Percentiles rank a stretch among this genome's conserved stretches.
phyloP scores from a whole-genome alignment of 2,888 invertebrate genomes.

The Dasysyrphus albostriatus region DNA sequence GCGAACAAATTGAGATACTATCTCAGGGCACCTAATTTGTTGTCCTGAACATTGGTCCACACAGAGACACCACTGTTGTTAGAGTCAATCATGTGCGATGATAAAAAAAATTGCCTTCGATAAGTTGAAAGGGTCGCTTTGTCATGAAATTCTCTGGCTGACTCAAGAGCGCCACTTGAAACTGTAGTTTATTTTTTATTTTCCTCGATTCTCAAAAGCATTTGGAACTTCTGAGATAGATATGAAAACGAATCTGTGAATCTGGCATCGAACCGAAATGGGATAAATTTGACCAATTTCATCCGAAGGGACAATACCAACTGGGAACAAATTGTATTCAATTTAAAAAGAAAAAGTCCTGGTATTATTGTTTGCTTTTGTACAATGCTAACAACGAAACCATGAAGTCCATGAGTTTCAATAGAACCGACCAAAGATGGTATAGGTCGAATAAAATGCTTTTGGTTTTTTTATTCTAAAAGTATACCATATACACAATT shows the following conservation, averaged over 20 bases:
- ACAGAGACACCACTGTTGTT: slow-evolving; percentile 9
- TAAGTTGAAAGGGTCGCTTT: slow-evolving; percentile 51
- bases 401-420: slow-evolving; percentile 3
- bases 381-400: slow-evolving; percentile 26
- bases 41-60: slow-evolving; percentile 42
- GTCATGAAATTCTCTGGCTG: slow-evolving; percentile 26
- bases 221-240: neutral
- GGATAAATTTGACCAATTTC: slow-evolving; percentile 66
- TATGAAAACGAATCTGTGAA: slow-evolving; percentile 3
- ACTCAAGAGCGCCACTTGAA: slow-evolving; percentile 63
- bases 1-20: slow-evolving; percentile 67
- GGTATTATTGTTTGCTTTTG: slow-evolving; percentile 39
- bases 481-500: neutral
- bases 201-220: neutral
- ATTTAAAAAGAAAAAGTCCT: slow-evolving; percentile 10
- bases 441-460: slow-evolving; percentile 24
- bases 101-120: slow-evolving; percentile 15
- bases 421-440: slow-evolving; percentile 6
- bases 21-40: slow-evolving; percentile 64
- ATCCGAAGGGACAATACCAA: slow-evolving; percentile 30
- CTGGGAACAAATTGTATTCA: slow-evolving; percentile 45
- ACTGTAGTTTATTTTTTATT: slow-evolving; percentile 25
- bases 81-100: slow-evolving; percentile 42
- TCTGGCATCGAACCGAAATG: slow-evolving; percentile 12
- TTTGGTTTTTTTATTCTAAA: neutral